These are phyloP conservation scores for Nycticryphes semicollaris DNA, from an alignment of 2,113 vertebrate genomes.

Conservation along the genomic window DNA sequence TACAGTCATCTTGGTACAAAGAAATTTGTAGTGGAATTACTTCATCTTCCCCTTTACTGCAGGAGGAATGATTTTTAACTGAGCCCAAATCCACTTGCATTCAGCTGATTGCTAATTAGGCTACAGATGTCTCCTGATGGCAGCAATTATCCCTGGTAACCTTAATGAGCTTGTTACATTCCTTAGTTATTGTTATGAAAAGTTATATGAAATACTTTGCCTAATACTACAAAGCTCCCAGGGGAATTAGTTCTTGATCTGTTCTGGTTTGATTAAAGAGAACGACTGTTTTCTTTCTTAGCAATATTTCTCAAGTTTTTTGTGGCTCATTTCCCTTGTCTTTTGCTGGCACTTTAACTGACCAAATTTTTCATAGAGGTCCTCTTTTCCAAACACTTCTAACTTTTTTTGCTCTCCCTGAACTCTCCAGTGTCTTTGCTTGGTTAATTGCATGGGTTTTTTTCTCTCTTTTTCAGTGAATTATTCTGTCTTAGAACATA, in stretches of 20 bases:
- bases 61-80: neutral
- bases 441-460: neutral
- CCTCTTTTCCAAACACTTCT: neutral
- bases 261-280: conserved; percentile 7
- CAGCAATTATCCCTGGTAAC: conserved; percentile 44
- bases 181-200: conserved; percentile 15
- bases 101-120: neutral
- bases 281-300: neutral
- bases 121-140: conserved; percentile 1
- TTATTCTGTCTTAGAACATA: neutral
- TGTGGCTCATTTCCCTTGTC: neutral
- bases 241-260: neutral
- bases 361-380: neutral
- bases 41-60: neutral
- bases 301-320: neutral
- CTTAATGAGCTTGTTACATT: conserved; percentile 32
- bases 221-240: neutral
- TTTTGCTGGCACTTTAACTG: neutral
- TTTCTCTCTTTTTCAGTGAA: neutral
- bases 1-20: neutral
- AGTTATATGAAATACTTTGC: neutral
- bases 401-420: neutral
- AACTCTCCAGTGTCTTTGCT: neutral
- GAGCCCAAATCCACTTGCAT: neutral
- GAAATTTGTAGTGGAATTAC: neutral